phyloP scores from a whole-genome alignment of 2,113 vertebrate genomes.

The Sturnus vulgaris region DNA sequence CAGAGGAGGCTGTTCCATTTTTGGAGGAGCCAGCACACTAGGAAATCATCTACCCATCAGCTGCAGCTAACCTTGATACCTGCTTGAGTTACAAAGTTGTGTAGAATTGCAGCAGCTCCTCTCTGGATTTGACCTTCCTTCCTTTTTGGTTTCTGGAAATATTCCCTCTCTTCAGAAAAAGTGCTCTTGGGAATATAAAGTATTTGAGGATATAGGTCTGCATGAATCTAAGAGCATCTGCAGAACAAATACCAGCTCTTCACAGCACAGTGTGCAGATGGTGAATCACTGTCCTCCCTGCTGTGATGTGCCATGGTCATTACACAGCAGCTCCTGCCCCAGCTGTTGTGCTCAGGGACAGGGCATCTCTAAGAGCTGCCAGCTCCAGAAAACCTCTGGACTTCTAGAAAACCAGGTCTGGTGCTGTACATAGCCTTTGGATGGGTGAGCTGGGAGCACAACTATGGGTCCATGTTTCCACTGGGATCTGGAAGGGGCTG shows the following conservation, averaged over 20 bases:
- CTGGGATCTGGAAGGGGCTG: neutral
- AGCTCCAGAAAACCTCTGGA: neutral
- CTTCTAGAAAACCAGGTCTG: neutral
- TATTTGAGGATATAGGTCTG: neutral
- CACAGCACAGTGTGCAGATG: rapidly evolving
- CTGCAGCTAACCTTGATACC: neutral
- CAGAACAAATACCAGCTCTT: neutral
- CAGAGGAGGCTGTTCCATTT: neutral
- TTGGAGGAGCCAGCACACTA: neutral
- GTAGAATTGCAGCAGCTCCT: neutral
- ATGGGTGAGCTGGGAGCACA: neutral
- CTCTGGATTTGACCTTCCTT: neutral
- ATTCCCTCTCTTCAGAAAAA: neutral
- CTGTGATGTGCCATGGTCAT: neutral
- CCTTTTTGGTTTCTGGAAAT: neutral
- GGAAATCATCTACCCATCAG: neutral
- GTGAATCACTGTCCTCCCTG: rapidly evolving
- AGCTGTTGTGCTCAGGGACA: neutral
- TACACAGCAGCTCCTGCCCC: neutral
- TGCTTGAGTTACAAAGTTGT: neutral
- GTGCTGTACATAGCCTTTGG: neutral
- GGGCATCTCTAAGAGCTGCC: neutral
- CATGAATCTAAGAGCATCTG: rapidly evolving
- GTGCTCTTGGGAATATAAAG: neutral
- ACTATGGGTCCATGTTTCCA: rapidly evolving